phyloP scores from a whole-genome alignment of 1,140 invertebrate species.

The Cepaea nemoralis region DNA sequence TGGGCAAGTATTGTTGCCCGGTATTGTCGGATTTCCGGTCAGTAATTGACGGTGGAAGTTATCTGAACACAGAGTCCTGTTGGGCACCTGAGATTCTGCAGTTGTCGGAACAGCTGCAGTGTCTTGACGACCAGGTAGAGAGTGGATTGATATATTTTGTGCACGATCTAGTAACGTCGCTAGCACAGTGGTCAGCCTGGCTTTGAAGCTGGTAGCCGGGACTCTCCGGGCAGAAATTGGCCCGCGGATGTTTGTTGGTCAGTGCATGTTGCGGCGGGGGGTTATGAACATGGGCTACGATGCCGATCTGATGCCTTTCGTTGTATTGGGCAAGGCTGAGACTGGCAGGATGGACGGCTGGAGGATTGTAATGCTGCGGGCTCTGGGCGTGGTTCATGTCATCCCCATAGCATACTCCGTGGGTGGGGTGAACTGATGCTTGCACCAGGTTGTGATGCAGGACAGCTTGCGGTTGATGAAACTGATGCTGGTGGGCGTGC shows the following conservation, averaged over 20 bases:
- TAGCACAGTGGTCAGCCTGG: neutral
- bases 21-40: neutral
- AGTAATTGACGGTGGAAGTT: neutral
- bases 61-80: neutral
- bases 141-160: neutral
- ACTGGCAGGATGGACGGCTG: neutral
- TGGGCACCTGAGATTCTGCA: neutral
- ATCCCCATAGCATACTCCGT: slow-evolving; percentile 39
- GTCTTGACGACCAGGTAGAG: neutral
- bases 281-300: neutral
- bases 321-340: slow-evolving; percentile 2
- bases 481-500: neutral
- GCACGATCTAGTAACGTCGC: neutral
- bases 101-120: neutral
- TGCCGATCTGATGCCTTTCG: neutral
- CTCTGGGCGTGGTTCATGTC: slow-evolving; percentile 20
- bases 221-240: neutral
- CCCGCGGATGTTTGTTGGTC: neutral
- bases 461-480: neutral
- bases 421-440: slow-evolving; percentile 28
- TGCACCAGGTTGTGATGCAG: slow-evolving; percentile 18
- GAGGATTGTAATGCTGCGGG: slow-evolving; percentile 31
- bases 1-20: neutral
- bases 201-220: neutral
- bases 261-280: neutral